Evolutionary conservation across 2,113 vertebrate species (phyloP), one percentile per base, ranked within the genome.

Genomic region (Protomyctophum bolini): DNA sequence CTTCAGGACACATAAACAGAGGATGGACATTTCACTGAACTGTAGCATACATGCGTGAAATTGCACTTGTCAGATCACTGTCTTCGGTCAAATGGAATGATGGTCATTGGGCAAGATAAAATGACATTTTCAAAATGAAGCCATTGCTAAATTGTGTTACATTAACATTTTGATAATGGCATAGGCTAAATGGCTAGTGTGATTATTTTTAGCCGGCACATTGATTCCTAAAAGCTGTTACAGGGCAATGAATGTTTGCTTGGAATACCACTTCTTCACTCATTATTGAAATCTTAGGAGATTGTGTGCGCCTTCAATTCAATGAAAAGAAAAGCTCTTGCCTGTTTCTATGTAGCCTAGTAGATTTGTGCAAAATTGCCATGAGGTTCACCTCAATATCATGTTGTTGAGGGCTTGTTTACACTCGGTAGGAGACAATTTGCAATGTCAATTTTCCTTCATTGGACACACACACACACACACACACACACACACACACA

Each of bases 21-120:
- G 41, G 69, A 84, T 66, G 79, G 80, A 81, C 63, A 12, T 66
- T 11, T 61, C 66, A 7, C 78, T 66, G 69, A 79, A 80, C 62
- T 73, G 83, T 46, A 15, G 28, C 68, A 46, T 10, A 12, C 28
- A 79, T 66, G 83, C 82, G 75, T 87, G 84, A 90, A 87, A 90
- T 87, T 75, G 76, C 77, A 66, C 80, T 77, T 81, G 67, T 88
- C 73, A 77, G 77, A 74, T 78, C 67, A 15, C 71, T 80, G 79
- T 81, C 75, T 73, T 60, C 56, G 84, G 77, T 81, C 83, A 84
- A 57, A 65, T 15, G 3, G 61, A 80, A 68, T 63, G 47, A 28
- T 56, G 57, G 63, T 49, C 9, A 28, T 58, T 70, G 54, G 21
- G 47, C 14, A 6, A 66, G 12, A 29, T 9, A 6, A 52, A 48